These are phyloP conservation scores for Cacoxenus indagator DNA, from an alignment of 2,888 invertebrate species.

Conservation along the genomic window DNA sequence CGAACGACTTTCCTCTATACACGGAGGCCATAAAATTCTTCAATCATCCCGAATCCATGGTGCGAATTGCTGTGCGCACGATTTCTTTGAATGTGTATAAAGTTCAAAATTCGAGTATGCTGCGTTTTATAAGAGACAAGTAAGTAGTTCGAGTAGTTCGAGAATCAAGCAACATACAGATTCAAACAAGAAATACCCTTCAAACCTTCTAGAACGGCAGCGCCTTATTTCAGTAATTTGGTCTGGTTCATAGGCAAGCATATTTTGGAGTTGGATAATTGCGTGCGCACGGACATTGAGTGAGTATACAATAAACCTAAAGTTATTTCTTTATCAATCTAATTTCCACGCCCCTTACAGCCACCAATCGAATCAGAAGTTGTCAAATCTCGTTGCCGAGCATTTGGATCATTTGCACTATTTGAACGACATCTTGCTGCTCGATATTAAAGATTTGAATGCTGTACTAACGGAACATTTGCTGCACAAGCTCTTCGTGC, in stretches of 20 bases:
- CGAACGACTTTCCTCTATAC: slow-evolving; percentile 98
- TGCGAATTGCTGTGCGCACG: slow-evolving; percentile 97
- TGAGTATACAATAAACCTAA: slow-evolving; percentile 72
- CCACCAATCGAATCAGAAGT: slow-evolving; percentile 89
- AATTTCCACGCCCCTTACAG: slow-evolving; percentile 72
- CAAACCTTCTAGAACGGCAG: slow-evolving; percentile 81
- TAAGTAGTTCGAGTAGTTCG: slow-evolving; percentile 53
- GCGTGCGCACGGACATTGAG: slow-evolving; percentile 96
- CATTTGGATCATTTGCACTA: slow-evolving; percentile 98
- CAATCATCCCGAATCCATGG: slow-evolving; percentile 99
- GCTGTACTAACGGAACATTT: slow-evolving; percentile 95
- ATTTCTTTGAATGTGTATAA: slow-evolving; percentile 96
- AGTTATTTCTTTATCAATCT: not conserved
- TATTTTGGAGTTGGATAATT: slow-evolving; percentile 93
- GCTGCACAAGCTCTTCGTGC: slow-evolving; percentile 91
- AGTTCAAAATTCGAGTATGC: slow-evolving; percentile 95
- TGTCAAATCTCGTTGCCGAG: slow-evolving; percentile 95
- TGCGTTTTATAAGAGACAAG: slow-evolving; percentile 93
- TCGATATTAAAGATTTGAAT: slow-evolving; percentile 93
- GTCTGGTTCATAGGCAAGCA: slow-evolving; percentile 99
- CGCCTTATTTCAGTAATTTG: slow-evolving; percentile 97
- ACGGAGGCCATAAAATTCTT: slow-evolving; percentile 99
- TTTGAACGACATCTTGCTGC: slow-evolving; percentile 93
- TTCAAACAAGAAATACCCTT: not conserved
- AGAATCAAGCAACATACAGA: not conserved